Conservation (phyloP, 2,888 invertebrate genomes). For the Dryadula phaetusa region DNA sequence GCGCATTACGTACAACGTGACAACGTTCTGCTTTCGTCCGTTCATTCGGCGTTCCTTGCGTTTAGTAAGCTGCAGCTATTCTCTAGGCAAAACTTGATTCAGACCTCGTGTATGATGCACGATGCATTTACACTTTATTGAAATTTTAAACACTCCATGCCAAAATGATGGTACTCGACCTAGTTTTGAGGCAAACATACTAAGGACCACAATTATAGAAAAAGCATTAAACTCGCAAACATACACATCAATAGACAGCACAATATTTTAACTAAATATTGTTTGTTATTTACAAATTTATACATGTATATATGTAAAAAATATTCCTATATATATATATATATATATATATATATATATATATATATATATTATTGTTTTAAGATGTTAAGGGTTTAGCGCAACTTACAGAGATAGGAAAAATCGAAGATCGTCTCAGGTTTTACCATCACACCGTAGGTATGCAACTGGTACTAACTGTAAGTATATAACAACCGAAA, state of each 20-base stretch:
- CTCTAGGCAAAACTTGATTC: neutral
- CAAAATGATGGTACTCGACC: conserved; percentile 1
- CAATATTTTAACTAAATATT: conserved; percentile 10
- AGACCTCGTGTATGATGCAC: neutral
- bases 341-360: too few species aligned
- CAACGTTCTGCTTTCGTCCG: conserved; percentile 1
- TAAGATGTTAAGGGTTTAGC: neutral
- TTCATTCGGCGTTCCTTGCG: neutral
- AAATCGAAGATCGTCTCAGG: neutral
- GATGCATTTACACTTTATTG: neutral
- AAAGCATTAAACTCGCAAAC: conserved; percentile 10
- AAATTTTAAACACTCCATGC: neutral
- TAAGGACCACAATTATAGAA: conserved; percentile 16
- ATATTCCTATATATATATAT: too few species aligned
- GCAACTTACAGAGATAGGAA: conserved; percentile 7
- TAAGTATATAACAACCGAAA: conserved; percentile 24
- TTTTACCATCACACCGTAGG: neutral
- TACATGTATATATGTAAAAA: too few species aligned
- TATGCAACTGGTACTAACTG: conserved; percentile 27
- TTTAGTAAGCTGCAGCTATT: neutral
- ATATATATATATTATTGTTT: too few species aligned
- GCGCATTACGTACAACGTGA: neutral
- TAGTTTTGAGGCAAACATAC: conserved; percentile 7
- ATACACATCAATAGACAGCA: conserved; percentile 11
- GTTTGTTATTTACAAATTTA: neutral